These are phyloP conservation scores for Xiphophorus hellerii DNA, from an alignment of 2,113 vertebrate genomes.

Conservation along the genomic window DNA sequence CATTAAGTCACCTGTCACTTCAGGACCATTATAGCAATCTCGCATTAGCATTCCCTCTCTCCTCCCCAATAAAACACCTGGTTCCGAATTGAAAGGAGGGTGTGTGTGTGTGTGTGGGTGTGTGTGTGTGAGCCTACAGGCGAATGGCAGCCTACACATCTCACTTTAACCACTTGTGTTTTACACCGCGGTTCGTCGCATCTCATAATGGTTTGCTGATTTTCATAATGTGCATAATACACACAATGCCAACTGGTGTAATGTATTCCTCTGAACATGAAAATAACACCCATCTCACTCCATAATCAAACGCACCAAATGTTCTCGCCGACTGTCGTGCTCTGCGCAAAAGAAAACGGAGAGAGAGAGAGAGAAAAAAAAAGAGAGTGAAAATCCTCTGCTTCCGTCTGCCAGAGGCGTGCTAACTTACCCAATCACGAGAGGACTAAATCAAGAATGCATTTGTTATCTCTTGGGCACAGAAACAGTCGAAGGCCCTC, in stretches of 20 bases:
- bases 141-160: slow-evolving; percentile 54
- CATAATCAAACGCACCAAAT: slow-evolving; percentile 66
- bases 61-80: slow-evolving; percentile 64
- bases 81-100: slow-evolving; percentile 12
- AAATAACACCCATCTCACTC: slow-evolving; percentile 59
- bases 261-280: slow-evolving; percentile 64
- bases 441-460: slow-evolving; percentile 48
- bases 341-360: slow-evolving; percentile 12
- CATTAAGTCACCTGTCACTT: slow-evolving; percentile 77
- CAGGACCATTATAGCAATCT: slow-evolving; percentile 65
- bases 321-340: slow-evolving; percentile 51
- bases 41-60: slow-evolving; percentile 67
- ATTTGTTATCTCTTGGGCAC: slow-evolving; percentile 64
- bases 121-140: slow-evolving; percentile 35
- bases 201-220: slow-evolving; percentile 62
- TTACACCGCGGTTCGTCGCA: slow-evolving; percentile 50
- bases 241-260: slow-evolving; percentile 66
- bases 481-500: slow-evolving; percentile 56
- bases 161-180: slow-evolving; percentile 57
- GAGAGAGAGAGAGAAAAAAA: background rate
- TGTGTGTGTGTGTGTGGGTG: background rate
- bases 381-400: slow-evolving; percentile 52
- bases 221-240: slow-evolving; percentile 68
- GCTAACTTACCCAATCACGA: slow-evolving; percentile 54
- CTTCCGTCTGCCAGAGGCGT: slow-evolving; percentile 48